These are phyloP conservation scores for Epirrita christyi DNA, from an alignment of 2,888 invertebrate species.

Conservation along the genomic window DNA sequence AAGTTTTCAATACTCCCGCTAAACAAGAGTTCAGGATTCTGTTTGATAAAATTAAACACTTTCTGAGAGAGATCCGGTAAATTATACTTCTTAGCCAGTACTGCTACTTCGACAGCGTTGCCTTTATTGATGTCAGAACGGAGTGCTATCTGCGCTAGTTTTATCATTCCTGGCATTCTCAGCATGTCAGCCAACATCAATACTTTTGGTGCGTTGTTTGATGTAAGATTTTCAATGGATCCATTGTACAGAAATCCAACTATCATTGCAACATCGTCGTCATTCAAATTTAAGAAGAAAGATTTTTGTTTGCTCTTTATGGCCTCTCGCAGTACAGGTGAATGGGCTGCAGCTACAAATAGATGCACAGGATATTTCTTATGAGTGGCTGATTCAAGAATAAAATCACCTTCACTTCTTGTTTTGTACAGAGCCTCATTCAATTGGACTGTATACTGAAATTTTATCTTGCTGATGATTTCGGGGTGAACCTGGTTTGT, in stretches of 20 bases:
- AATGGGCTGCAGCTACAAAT: slow-evolving; percentile 65
- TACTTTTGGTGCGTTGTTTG: slow-evolving; percentile 2
- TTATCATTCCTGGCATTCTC: slow-evolving; percentile 57
- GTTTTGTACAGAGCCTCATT: slow-evolving; percentile 38
- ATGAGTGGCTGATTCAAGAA: slow-evolving; percentile 52
- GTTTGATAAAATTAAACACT: slow-evolving; percentile 62
- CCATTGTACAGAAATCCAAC: slow-evolving; percentile 69
- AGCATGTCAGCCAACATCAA: slow-evolving; percentile 23
- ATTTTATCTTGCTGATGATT: slow-evolving; percentile 58
- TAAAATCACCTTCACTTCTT: slow-evolving; percentile 60
- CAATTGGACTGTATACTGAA: slow-evolving; percentile 48
- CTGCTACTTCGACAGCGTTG: slow-evolving; percentile 66
- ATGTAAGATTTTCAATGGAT: slow-evolving; percentile 52
- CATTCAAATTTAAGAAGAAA: slow-evolving; percentile 54
- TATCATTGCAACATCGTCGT: slow-evolving; percentile 63
- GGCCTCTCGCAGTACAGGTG: slow-evolving; percentile 56
- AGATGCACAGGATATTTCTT: slow-evolving; percentile 62
- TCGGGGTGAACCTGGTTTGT: slow-evolving; percentile 47
- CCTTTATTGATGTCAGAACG: slow-evolving; percentile 55
- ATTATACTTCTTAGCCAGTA: slow-evolving; percentile 63
- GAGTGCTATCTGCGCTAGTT: slow-evolving; percentile 54
- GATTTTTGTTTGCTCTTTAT: slow-evolving; percentile 50
- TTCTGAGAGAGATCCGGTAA: slow-evolving; percentile 51
- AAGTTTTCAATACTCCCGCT: slow-evolving; percentile 64
- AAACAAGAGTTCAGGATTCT: slow-evolving; percentile 58